A percentile compares a stretch with the other conserved stretches of the same genome.
phyloP scores from a whole-genome alignment of 2,888 invertebrate species.

The Philereme vetulata region DNA sequence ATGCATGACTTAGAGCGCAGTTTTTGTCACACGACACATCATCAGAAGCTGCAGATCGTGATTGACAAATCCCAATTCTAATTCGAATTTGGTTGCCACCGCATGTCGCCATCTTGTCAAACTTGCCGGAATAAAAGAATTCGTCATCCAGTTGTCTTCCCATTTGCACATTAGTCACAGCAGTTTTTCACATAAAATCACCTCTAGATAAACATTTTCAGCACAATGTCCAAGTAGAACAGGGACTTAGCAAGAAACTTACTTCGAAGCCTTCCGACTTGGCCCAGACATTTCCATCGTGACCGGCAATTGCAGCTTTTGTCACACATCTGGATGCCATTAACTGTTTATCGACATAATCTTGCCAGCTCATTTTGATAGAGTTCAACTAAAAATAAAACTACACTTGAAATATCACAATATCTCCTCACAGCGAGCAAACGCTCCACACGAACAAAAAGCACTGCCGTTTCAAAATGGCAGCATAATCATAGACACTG shows the following conservation, averaged over 20 bases:
- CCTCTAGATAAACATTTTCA: slow-evolving; percentile 41
- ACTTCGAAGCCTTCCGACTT: slow-evolving; percentile 97
- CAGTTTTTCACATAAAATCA: slow-evolving; percentile 45
- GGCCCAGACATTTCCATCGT: slow-evolving; percentile 97
- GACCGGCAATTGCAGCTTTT: slow-evolving; percentile 97
- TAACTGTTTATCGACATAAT: slow-evolving; percentile 98
- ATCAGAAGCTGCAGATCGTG: slow-evolving; percentile 1
- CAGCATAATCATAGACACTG: slow-evolving; percentile 73
- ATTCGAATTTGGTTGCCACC: slow-evolving; percentile 64
- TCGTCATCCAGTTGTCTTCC: slow-evolving; percentile 60
- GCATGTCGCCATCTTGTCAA: slow-evolving; percentile 84
- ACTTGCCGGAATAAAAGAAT: slow-evolving; percentile 69
- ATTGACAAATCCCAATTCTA: slow-evolving; percentile 44
- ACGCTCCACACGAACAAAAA: slow-evolving; percentile 84
- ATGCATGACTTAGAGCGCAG: background rate
- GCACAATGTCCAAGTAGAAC: slow-evolving; percentile 62
- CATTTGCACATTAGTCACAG: slow-evolving; percentile 54
- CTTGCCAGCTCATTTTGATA: slow-evolving; percentile 97
- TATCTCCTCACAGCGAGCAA: slow-evolving; percentile 80
- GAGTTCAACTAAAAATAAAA: slow-evolving; percentile 81
- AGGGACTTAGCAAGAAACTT: slow-evolving; percentile 82
- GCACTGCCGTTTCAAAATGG: slow-evolving; percentile 83
- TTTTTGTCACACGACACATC: slow-evolving; percentile 1
- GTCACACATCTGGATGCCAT: slow-evolving; percentile 97
- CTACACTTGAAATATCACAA: slow-evolving; percentile 80